Evolutionary conservation across 1,140 invertebrate genomes (phyloP).

Genomic region (Semibalanus balanoides): DNA sequence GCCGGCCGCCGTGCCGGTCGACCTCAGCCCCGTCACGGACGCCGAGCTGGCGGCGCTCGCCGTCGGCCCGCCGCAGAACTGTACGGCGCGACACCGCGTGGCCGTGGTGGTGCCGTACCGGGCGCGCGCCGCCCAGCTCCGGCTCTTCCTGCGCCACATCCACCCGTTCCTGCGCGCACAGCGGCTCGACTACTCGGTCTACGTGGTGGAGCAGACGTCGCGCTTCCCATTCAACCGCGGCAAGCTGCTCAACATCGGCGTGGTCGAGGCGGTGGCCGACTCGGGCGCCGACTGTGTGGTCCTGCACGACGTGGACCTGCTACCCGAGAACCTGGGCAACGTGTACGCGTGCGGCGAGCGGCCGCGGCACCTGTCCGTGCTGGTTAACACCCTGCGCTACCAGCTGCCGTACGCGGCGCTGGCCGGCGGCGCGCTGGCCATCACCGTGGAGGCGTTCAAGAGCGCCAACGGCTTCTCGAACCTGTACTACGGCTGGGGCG

Average conservation of each 20-base stretch:
- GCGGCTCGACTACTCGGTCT: constrained; percentile 70
- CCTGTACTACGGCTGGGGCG: constrained; percentile 51
- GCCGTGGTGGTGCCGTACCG: constrained; percentile 81
- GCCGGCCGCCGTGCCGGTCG: no score
- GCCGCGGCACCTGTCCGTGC: constrained; percentile 86
- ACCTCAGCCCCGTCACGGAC: not conserved
- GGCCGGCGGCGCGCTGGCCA: constrained; percentile 52
- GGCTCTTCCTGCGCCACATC: constrained; percentile 68
- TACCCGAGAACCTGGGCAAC: constrained; percentile 76
- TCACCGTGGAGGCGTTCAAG: constrained; percentile 41
- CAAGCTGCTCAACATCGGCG: constrained; percentile 85
- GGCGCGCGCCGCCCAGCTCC: constrained; percentile 61
- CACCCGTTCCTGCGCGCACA: constrained; percentile 79
- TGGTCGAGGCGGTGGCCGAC: constrained; percentile 47
- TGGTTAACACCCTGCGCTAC: constrained; percentile 67
- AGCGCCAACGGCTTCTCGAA: constrained; percentile 51
- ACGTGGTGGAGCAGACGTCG: constrained; percentile 74
- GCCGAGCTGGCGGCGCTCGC: constrained; percentile 7
- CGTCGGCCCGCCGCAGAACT: not conserved
- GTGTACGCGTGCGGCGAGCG: constrained; percentile 59
- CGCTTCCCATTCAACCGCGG: constrained; percentile 75
- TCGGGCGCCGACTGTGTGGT: constrained; percentile 63
- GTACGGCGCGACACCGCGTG: constrained; percentile 32
- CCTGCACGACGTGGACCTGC: constrained; percentile 87
- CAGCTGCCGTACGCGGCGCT: constrained; percentile 29